Evolutionary conservation across 2,888 invertebrate genomes (phyloP).

Genomic region (Eupelmus urozonus): DNA sequence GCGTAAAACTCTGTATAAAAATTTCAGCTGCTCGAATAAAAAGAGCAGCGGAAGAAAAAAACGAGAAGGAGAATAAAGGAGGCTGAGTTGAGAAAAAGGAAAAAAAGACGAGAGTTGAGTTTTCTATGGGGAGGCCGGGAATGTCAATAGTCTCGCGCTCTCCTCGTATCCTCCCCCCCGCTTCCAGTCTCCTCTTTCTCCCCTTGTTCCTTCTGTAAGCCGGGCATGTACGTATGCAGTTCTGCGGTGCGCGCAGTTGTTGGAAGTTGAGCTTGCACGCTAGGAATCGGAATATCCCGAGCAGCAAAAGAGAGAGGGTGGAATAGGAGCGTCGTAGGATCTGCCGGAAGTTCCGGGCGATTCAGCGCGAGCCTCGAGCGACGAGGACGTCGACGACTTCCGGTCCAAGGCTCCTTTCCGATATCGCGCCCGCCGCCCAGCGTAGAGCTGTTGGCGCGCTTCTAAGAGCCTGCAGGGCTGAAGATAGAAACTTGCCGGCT

Average conservation of each 20-base stretch:
- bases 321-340: constrained; percentile 10
- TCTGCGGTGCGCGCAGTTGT: constrained; percentile 1
- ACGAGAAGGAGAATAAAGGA: constrained; percentile 3
- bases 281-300: constrained; percentile 19
- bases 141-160: constrained; percentile 54
- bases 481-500: not conserved
- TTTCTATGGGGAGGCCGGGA: constrained; percentile 47
- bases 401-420: constrained; percentile 56
- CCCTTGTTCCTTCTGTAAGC: no score
- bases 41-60: constrained; percentile 28
- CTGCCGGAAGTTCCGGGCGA: constrained; percentile 42
- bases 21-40: constrained; percentile 58
- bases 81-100: not conserved
- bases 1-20: constrained; percentile 58
- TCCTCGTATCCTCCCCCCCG: not conserved
- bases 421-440: constrained; percentile 28
- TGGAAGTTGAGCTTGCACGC: constrained; percentile 32
- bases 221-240: no score
- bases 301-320: not conserved
- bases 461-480: not conserved
- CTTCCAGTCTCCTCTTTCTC: no score
- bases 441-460: not conserved
- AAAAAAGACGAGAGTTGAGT: constrained; percentile 4
- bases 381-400: constrained; percentile 62
- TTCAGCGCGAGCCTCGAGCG: constrained; percentile 37